Evolutionary conservation across 2,888 invertebrate genomes (phyloP), one percentile per base, ranked within the genome.

Genomic region (Globia sparganii): DNA sequence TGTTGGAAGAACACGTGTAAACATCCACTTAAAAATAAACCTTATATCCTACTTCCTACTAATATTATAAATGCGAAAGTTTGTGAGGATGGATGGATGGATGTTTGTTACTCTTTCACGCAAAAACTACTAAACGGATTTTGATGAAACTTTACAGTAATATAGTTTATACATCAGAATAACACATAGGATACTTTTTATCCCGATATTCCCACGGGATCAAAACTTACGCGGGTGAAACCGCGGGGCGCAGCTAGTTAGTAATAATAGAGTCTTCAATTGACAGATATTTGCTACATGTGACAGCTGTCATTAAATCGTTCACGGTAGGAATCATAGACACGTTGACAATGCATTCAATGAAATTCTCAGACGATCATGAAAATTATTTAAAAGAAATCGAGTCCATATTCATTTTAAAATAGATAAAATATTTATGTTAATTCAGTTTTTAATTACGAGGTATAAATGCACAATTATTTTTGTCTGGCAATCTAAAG

Each of bases 361-460:
- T 18, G 31, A 67, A 73, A 53, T 73, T 68, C 58, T 43, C 64
- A 74, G 79, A 79, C 80, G 28, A 34, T n/a, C 34, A 15, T n/a
- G 66, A 56, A 13, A 31, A n/a, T 59, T 58, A 77, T 13, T 28
- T 1, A 59, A 25, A 78, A 49, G 49, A 64, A 68, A 79, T 49
- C 34, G 64, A 58, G 28, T 64, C 1, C 28, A 21, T 58, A 34
- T 31, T 68, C 15, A 28, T 56, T 58, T 62, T 62, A 34, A 68
- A 49, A 59, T 72, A 37, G 43, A 68, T 65, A 5, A 18, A 56
- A 72, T 72, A 25, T 49, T 79, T 40, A 9, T 72, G n/a, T 58
- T 37, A 70, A 4, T 73, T 61, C 31, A 3, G 37, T 72, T 58
- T 56, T 34, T 67, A 61, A 56, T 64, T 75, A 67, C n/a, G n/a